These are phyloP conservation scores for Calosoma granatense DNA, from an alignment of 1,140 invertebrate genomes.

Conservation along the genomic window DNA sequence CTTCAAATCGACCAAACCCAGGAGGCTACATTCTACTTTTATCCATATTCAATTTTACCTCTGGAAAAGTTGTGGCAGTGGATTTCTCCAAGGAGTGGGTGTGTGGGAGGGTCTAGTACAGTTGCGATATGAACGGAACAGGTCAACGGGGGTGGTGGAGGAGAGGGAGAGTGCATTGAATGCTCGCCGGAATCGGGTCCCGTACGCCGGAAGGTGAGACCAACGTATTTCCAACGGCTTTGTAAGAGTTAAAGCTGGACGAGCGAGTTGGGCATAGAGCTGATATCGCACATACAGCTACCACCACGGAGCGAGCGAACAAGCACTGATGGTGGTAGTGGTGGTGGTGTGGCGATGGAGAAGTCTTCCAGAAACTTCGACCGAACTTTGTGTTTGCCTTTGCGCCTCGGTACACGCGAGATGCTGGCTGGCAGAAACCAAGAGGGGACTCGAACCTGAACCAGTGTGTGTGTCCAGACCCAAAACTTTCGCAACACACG, in stretches of 20 bases:
- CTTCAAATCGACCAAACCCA: background rate
- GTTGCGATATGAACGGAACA: background rate
- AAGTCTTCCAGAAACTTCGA: background rate
- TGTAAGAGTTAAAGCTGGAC: background rate
- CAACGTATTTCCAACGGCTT: background rate
- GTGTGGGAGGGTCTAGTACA: background rate
- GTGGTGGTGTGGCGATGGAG: background rate
- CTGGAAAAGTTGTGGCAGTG: conserved; percentile 24
- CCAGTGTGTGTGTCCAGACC: background rate
- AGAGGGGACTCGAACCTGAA: background rate
- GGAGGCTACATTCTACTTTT: conserved; percentile 19
- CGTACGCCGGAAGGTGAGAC: background rate
- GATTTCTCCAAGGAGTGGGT: conserved; percentile 14
- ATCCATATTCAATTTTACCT: conserved; percentile 28
- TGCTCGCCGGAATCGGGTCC: too few species aligned
- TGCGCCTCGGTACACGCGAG: conserved; percentile 15
- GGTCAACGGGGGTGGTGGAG: background rate
- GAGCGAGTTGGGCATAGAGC: background rate
- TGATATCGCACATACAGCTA: background rate
- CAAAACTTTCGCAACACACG: background rate
- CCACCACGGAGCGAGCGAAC: background rate
- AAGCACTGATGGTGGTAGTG: background rate
- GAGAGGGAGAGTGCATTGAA: background rate
- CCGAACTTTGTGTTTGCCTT: conserved; percentile 15
- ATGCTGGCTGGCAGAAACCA: conserved; percentile 4